Evolutionary conservation across 2,113 vertebrate species (phyloP).

Genomic region (Ellobius talpinus): DNA sequence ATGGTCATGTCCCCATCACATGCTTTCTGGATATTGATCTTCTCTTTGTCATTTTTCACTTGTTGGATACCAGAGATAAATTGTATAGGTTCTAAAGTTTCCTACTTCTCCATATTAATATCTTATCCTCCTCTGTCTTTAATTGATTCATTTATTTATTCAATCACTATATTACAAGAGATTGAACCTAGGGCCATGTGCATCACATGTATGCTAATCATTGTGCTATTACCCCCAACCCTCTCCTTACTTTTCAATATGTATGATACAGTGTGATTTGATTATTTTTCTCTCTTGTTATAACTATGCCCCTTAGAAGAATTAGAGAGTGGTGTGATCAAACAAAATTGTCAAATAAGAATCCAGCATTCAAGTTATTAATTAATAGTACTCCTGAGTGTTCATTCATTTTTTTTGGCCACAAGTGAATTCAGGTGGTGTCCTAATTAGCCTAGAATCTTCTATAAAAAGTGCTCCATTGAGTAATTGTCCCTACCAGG

Average conservation of each 20-base stretch:
- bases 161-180: not conserved
- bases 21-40: not conserved
- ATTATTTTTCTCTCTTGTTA: not conserved
- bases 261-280: not conserved
- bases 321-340: not conserved
- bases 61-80: not conserved
- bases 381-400: not conserved
- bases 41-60: not conserved
- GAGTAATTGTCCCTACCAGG: not conserved
- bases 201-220: not conserved
- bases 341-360: slow-evolving; percentile 4
- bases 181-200: not conserved
- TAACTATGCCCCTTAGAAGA: not conserved
- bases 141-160: not conserved
- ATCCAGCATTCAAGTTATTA: not conserved
- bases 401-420: not conserved
- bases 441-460: not conserved
- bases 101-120: not conserved
- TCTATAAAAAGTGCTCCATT: not conserved
- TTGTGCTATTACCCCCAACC: not conserved
- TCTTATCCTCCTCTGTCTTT: not conserved
- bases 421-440: not conserved
- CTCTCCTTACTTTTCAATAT: not conserved
- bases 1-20: not conserved
- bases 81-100: not conserved